phyloP scores from a whole-genome alignment of 2,888 invertebrate species.

The Pelosia muscerda region DNA sequence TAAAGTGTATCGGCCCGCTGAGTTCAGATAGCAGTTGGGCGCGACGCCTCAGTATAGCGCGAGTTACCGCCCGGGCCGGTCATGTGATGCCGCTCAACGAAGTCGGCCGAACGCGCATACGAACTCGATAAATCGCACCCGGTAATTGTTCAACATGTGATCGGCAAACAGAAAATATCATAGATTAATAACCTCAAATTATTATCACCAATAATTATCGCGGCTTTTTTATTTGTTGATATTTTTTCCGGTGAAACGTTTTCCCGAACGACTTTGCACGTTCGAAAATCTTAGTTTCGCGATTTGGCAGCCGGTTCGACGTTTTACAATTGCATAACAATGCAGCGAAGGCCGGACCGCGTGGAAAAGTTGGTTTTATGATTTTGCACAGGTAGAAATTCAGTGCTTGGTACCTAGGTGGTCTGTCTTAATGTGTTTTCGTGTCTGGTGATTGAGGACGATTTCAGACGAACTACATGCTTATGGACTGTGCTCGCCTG shows the following conservation, averaged over 20 bases:
- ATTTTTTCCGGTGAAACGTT: conserved; percentile 67
- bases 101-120: conserved; percentile 59
- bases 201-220: conserved; percentile 44
- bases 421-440: conserved; percentile 60
- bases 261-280: conserved; percentile 65
- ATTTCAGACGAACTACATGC: conserved; percentile 70
- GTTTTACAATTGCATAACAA: conserved; percentile 81
- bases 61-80: conserved; percentile 69
- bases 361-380: conserved; percentile 75
- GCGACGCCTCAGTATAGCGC: conserved; percentile 75
- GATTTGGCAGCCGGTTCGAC: conserved; percentile 68
- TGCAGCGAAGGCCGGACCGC: conserved; percentile 78
- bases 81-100: conserved; percentile 66
- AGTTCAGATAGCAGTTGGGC: conserved; percentile 64
- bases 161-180: conserved; percentile 67
- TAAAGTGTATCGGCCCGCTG: conserved; percentile 65
- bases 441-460: conserved; percentile 69
- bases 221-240: conserved; percentile 64
- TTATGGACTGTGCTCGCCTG: conserved; percentile 62
- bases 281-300: conserved; percentile 65
- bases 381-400: conserved; percentile 70
- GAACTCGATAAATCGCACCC: conserved; percentile 73
- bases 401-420: conserved; percentile 56
- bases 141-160: conserved; percentile 70
- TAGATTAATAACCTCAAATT: conserved; percentile 63